phyloP scores from a whole-genome alignment of 2,113 vertebrate species.

The Aramus guarauna region DNA sequence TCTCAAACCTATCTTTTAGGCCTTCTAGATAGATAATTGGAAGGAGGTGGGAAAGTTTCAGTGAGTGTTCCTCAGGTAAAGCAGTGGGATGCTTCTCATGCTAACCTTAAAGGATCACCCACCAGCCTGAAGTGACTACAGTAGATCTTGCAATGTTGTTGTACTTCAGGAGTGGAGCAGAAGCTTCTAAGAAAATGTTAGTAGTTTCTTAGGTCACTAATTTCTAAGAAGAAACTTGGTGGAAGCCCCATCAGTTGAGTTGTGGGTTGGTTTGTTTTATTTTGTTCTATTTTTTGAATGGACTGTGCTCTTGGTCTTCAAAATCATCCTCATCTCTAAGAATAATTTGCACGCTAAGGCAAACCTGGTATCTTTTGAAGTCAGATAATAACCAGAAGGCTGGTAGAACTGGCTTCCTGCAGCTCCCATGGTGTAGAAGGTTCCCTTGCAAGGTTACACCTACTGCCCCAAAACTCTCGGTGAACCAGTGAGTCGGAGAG shows the following conservation, averaged over 20 bases:
- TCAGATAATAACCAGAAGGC: not conserved
- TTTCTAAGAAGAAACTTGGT: not conserved
- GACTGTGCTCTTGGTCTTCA: not conserved
- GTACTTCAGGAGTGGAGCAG: not conserved
- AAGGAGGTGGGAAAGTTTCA: not conserved
- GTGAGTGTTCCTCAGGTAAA: not conserved
- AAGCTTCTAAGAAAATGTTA: not conserved
- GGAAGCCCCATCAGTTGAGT: not conserved
- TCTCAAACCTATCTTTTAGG: not conserved
- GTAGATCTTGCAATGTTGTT: not conserved
- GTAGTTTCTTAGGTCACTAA: not conserved
- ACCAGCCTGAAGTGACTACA: not conserved
- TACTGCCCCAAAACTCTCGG: not conserved
- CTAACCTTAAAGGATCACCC: not conserved
- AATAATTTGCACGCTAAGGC: not conserved
- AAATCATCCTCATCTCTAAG: not conserved
- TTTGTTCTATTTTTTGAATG: not conserved
- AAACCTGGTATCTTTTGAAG: not conserved
- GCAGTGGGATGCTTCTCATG: not conserved
- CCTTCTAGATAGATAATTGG: not conserved
- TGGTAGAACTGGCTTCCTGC: not conserved
- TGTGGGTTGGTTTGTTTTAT: not conserved
- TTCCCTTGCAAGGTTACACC: not conserved
- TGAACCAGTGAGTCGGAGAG: rapidly evolving
- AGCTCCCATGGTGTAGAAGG: not conserved